Percentiles rank a stretch among this genome's conserved stretches.
Evolutionary conservation across 2,113 vertebrate species (phyloP).

Genomic region (Notiomystis cincta): DNA sequence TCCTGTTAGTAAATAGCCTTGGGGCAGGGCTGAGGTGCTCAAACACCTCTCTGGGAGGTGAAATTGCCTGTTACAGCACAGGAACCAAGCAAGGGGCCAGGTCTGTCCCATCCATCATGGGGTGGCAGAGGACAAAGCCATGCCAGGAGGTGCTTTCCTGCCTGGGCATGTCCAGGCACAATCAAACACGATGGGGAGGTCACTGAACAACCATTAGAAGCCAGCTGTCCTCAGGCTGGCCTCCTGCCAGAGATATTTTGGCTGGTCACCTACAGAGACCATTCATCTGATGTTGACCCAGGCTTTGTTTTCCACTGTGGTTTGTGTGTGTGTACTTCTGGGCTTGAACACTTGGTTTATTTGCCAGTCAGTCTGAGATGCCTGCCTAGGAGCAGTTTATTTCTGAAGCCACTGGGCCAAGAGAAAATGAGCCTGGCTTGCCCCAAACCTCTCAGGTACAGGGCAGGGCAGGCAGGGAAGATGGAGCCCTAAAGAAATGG

Average conservation of each 20-base stretch:
- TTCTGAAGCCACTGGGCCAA: neutral
- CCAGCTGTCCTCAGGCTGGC: neutral
- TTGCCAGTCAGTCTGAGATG: neutral
- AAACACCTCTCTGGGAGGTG: neutral
- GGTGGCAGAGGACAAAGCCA: neutral
- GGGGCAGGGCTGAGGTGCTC: neutral
- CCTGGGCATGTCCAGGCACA: constrained; percentile 21
- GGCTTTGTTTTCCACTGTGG: neutral
- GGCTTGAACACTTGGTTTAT: neutral
- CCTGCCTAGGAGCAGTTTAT: neutral
- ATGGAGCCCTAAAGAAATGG: neutral
- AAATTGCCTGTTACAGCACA: neutral
- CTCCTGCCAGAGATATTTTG: neutral
- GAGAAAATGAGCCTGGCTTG: neutral
- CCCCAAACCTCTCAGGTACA: neutral
- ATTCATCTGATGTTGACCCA: constrained; percentile 14
- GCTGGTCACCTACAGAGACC: neutral
- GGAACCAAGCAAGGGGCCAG: neutral
- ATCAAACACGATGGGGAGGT: neutral
- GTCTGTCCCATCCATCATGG: neutral
- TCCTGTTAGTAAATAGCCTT: neutral
- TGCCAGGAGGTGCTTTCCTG: neutral
- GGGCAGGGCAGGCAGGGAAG: neutral
- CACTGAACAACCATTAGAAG: neutral
- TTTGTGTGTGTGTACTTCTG: neutral